Percentiles rank a stretch among this genome's conserved stretches.
phyloP scores from a whole-genome alignment of 92 coral and sea anemone species.

The Bergia puertoricense region DNA sequence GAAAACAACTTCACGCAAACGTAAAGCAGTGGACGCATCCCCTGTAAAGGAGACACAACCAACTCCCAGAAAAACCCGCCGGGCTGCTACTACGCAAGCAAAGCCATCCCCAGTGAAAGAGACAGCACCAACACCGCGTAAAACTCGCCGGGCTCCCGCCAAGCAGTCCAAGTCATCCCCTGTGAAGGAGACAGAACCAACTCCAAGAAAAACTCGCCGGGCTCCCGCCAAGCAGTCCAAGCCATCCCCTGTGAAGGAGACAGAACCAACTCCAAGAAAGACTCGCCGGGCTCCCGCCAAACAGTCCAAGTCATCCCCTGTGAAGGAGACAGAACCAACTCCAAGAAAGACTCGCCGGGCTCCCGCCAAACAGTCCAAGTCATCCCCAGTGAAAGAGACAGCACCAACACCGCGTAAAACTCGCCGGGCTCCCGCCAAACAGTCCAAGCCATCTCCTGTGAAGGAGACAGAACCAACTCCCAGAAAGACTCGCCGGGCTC shows the following conservation, averaged over 20 bases:
- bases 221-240: background rate
- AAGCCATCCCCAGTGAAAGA: background rate
- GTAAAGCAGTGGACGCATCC: slow-evolving; percentile 26
- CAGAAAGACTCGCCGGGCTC: slow-evolving; percentile 12
- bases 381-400: background rate
- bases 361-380: background rate
- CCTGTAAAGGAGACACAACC: slow-evolving; percentile 1
- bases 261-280: slow-evolving; percentile 6
- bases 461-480: background rate
- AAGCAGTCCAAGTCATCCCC: background rate
- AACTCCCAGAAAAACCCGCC: slow-evolving; percentile 25
- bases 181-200: background rate
- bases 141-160: slow-evolving; percentile 20
- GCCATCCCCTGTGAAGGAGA: background rate
- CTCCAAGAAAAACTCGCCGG: slow-evolving; percentile 14
- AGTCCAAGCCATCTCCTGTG: background rate
- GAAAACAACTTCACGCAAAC: slow-evolving; percentile 6
- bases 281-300: slow-evolving; percentile 12
- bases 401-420: slow-evolving; percentile 1
- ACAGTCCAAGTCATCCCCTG: background rate
- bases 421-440: slow-evolving; percentile 10
- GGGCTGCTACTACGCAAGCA: background rate
- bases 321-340: background rate
- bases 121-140: background rate
- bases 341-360: slow-evolving; percentile 6